Conservation (phyloP, 2,113 vertebrate species). For the Clarias batrachus region DNA sequence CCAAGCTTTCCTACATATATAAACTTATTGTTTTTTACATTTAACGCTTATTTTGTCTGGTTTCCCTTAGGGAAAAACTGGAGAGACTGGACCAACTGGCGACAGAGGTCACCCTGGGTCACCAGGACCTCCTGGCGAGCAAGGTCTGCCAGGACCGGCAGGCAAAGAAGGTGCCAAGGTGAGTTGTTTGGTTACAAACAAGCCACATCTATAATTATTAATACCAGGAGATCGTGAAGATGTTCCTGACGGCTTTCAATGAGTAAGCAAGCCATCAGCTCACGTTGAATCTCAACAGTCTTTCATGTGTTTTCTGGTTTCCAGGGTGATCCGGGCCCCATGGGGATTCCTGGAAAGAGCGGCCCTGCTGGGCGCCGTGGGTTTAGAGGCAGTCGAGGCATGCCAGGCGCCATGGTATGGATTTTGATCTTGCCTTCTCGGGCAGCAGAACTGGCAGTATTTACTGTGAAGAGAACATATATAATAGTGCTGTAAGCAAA, state of each 20-base stretch:
- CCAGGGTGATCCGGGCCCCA: constrained; percentile 85
- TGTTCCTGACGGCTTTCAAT: constrained; percentile 59
- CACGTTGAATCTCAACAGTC: constrained; percentile 39
- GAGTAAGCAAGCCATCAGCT: constrained; percentile 51
- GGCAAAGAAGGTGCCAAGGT: constrained; percentile 91
- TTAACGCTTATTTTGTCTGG: not conserved
- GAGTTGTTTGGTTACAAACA: constrained; percentile 45
- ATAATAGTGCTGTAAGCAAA: not conserved
- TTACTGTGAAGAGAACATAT: not conserved
- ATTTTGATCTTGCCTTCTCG: constrained; percentile 19
- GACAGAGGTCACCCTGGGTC: constrained; percentile 89
- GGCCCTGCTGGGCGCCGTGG: constrained; percentile 82
- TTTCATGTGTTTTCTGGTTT: constrained; percentile 54
- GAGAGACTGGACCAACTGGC: constrained; percentile 83
- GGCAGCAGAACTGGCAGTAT: not conserved
- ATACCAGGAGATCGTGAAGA: constrained; percentile 54
- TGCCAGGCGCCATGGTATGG: constrained; percentile 76
- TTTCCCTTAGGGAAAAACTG: constrained; percentile 79
- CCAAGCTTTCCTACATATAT: not conserved
- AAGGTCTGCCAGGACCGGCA: constrained; percentile 83
- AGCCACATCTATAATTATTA: constrained; percentile 40
- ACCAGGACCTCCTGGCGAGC: constrained; percentile 87
- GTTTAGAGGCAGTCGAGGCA: constrained; percentile 80
- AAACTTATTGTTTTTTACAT: not conserved
- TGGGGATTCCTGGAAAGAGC: constrained; percentile 78